Evolutionary conservation across 2,888 invertebrate genomes (phyloP).

Genomic region (Scaptomyza parva): DNA sequence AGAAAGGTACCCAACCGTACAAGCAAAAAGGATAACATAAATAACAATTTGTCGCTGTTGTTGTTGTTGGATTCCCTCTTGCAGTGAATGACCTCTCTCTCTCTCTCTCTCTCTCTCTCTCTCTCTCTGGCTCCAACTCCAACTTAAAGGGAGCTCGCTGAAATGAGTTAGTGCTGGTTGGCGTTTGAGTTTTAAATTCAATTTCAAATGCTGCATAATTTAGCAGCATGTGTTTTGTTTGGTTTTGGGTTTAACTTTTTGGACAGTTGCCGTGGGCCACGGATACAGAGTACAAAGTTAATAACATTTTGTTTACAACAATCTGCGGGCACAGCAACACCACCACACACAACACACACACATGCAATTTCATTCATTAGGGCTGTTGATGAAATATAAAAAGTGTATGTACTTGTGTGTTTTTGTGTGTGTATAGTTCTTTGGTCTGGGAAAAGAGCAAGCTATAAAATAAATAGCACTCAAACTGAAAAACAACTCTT

Average conservation of each 20-base stretch:
- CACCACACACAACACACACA: constrained; percentile 8
- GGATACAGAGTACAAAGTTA: constrained; percentile 60
- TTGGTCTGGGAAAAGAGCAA: constrained; percentile 14
- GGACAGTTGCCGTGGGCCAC: constrained; percentile 32
- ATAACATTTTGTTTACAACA: constrained; percentile 64
- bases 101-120: neutral
- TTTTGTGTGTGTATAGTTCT: neutral
- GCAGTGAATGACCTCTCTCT: neutral
- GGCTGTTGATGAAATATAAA: constrained; percentile 6
- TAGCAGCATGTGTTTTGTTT: constrained; percentile 59
- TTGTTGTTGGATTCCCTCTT: constrained; percentile 6
- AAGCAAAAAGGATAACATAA: constrained; percentile 64
- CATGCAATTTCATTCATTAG: constrained; percentile 50
- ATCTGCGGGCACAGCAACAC: constrained; percentile 29
- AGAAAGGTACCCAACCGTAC: constrained; percentile 34
- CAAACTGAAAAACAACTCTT: neutral
- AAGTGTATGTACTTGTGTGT: neutral
- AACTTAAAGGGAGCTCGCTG: constrained; percentile 21
- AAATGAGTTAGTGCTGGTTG: constrained; percentile 73
- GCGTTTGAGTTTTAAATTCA: constrained; percentile 68
- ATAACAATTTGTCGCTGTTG: constrained; percentile 70
- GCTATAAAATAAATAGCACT: constrained; percentile 11
- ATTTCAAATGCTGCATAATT: constrained; percentile 78
- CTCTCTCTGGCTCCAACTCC: neutral
- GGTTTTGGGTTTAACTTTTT: constrained; percentile 24